phyloP scores from a whole-genome alignment of 1,140 invertebrate genomes.

The Drosophila trapezifrons region DNA sequence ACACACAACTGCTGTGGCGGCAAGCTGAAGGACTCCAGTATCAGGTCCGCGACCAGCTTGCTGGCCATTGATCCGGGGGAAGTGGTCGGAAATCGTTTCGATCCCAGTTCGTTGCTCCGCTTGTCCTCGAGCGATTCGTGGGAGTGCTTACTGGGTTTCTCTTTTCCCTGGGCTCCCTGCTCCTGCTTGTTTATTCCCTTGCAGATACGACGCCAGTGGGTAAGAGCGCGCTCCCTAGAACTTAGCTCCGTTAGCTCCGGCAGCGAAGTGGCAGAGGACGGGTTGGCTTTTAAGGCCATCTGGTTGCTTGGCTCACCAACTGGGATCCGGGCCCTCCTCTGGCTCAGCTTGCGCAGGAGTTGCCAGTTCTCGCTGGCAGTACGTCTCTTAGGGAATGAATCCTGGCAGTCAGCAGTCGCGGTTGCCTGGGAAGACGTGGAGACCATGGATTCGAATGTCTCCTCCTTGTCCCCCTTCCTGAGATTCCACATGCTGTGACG shows the following conservation, averaged over 20 bases:
- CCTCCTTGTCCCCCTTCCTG: constrained; percentile 34
- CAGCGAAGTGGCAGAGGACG: constrained; percentile 24
- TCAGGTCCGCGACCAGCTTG: constrained; percentile 20
- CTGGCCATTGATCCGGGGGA: not conserved
- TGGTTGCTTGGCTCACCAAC: not conserved
- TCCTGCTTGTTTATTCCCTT: too few relatives aligned
- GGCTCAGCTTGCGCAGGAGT: not conserved
- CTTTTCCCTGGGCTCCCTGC: not conserved
- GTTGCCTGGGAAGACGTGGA: constrained; percentile 19
- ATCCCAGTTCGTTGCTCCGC: constrained; percentile 17
- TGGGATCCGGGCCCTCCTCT: not conserved
- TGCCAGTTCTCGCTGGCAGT: not conserved
- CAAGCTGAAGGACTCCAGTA: constrained; percentile 55
- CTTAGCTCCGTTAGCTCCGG: constrained; percentile 22
- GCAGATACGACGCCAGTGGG: too few relatives aligned
- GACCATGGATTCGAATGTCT: constrained; percentile 61
- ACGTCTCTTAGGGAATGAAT: not conserved
- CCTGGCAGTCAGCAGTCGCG: not conserved
- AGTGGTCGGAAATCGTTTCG: not conserved
- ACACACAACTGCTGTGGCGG: constrained; percentile 65
- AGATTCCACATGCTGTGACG: constrained; percentile 66
- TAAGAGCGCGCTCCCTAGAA: constrained; percentile 14
- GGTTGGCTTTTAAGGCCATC: not conserved
- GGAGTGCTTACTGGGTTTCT: constrained; percentile 41
- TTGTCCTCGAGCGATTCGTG: constrained; percentile 55